phyloP scores from a whole-genome alignment of 2,797 vertebrate species.

The Tachyglossus aculeatus region DNA sequence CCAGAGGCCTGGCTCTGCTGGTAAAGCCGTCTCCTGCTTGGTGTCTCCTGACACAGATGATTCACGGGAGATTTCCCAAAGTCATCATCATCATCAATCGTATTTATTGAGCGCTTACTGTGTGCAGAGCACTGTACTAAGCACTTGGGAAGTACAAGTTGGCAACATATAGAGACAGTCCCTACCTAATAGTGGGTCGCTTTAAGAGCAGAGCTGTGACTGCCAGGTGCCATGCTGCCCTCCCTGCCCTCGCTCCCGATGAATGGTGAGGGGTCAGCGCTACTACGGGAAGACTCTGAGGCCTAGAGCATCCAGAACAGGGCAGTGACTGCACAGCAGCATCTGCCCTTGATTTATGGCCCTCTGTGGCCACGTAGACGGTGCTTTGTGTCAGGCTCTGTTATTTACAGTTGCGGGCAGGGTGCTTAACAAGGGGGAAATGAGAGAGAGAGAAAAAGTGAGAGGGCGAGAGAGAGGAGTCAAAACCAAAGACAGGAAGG shows the following conservation, averaged over 20 bases:
- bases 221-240: background rate
- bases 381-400: background rate
- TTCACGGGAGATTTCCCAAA: slow-evolving; percentile 28
- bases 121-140: too few relatives aligned
- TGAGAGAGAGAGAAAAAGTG: too few relatives aligned
- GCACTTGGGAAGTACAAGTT: too few relatives aligned
- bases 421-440: slow-evolving; percentile 37
- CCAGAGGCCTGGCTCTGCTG: background rate
- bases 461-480: background rate
- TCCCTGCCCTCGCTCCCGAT: slow-evolving; percentile 35
- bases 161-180: too few relatives aligned
- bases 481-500: background rate
- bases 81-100: too few relatives aligned
- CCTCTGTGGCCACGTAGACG: background rate
- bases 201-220: slow-evolving; percentile 34
- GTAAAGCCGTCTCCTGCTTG: background rate
- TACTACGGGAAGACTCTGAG: slow-evolving; percentile 26
- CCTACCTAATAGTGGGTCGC: background rate
- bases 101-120: too few relatives aligned
- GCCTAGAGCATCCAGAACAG: slow-evolving; percentile 20
- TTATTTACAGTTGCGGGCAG: slow-evolving; percentile 3
- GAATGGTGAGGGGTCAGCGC: slow-evolving; percentile 36
- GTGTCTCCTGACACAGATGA: background rate
- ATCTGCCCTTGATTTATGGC: background rate
- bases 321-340: slow-evolving; percentile 27